Conservation (phyloP, 2,797 vertebrate species). For the Sphenodon punctatus region DNA sequence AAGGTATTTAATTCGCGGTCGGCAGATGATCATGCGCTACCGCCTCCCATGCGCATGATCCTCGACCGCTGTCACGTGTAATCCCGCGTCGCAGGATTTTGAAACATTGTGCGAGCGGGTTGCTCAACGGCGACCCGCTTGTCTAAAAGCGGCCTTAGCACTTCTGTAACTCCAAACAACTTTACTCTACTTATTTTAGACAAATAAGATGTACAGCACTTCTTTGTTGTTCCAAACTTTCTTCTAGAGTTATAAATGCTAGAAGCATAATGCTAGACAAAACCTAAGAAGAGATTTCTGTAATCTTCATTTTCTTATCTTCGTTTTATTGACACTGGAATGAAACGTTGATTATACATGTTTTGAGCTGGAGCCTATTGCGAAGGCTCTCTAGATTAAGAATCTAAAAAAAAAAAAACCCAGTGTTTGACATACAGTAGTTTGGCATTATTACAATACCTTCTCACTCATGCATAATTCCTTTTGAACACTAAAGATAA, state of each 20-base stretch:
- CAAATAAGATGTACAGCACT: neutral
- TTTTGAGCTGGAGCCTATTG: neutral
- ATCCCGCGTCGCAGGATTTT: no score
- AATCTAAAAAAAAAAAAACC: constrained; percentile 12
- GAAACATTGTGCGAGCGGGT: no score
- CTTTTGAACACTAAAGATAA: constrained; percentile 11
- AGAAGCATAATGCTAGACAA: neutral
- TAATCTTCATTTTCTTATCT: neutral
- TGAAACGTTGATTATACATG: neutral
- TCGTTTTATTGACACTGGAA: neutral
- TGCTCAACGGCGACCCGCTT: no score
- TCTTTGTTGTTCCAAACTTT: neutral
- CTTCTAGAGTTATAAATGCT: neutral
- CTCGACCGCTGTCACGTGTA: no score
- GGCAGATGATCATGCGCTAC: no score
- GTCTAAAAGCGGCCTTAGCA: no score
- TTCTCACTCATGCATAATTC: constrained; percentile 31
- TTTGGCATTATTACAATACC: neutral
- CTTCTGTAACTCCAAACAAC: neutral
- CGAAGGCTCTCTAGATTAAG: constrained; percentile 19
- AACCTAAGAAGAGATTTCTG: neutral
- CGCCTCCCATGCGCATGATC: no score
- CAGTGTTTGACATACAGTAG: neutral
- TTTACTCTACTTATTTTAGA: neutral
- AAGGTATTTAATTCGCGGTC: no score